Percentiles rank a stretch among this genome's conserved stretches.
These are phyloP conservation scores for Mola mola DNA, from an alignment of 2,113 vertebrate species.

Conservation along the genomic window DNA sequence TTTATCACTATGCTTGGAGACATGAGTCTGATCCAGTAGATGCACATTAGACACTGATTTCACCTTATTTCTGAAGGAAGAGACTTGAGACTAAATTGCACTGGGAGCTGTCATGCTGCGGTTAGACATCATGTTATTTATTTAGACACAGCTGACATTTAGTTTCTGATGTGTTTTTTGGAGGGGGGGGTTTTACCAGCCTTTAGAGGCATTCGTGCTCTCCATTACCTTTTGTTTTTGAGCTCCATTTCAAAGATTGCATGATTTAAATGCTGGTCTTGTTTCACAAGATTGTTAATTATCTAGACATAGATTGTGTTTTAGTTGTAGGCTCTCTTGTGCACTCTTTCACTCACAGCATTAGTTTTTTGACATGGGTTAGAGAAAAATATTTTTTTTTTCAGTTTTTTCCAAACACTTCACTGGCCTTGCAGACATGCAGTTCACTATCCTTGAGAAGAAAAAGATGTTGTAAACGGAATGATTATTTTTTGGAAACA, in stretches of 20 bases:
- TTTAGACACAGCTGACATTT: conserved; percentile 64
- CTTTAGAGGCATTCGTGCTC: conserved; percentile 50
- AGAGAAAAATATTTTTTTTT: conserved; percentile 39
- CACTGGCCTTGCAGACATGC: conserved; percentile 32
- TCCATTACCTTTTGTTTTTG: conserved; percentile 47
- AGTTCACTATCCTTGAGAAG: conserved; percentile 27
- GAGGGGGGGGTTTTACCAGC: conserved; percentile 50
- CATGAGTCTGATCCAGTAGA: conserved; percentile 10
- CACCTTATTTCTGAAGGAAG: conserved; percentile 27
- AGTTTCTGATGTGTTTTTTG: conserved; percentile 42
- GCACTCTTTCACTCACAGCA: conserved; percentile 55
- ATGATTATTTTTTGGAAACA: conserved; percentile 34
- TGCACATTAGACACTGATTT: conserved; percentile 33
- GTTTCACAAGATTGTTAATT: conserved; percentile 69
- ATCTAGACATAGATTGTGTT: conserved; percentile 48
- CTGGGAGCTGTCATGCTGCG: conserved; percentile 25
- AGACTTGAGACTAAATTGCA: conserved; percentile 36
- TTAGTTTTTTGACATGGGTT: conserved; percentile 43
- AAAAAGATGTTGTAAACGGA: conserved; percentile 39
- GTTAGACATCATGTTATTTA: conserved; percentile 58
- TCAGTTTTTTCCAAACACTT: conserved; percentile 33
- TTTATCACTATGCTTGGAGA: conserved; percentile 28
- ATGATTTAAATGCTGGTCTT: conserved; percentile 62
- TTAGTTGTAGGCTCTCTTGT: conserved; percentile 62
- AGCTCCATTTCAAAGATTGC: conserved; percentile 48